Evolutionary conservation across 2,797 vertebrate species (phyloP).

Genomic region (Mionectes olivaceus): DNA sequence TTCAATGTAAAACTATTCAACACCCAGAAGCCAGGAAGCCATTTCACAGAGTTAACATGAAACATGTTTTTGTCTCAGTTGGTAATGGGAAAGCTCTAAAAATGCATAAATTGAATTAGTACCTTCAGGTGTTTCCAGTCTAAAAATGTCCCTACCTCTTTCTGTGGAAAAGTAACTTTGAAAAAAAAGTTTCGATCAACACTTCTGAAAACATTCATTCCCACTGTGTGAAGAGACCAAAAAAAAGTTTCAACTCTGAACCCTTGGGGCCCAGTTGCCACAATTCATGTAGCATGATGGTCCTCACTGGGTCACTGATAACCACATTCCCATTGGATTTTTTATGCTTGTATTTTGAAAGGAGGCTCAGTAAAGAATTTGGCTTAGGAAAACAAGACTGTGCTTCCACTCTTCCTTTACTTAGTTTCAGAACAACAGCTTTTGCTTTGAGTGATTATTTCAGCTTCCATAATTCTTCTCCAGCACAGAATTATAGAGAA

Average conservation of each 20-base stretch:
- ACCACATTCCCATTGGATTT: background rate
- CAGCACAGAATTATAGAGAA: background rate
- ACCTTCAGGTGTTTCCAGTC: background rate
- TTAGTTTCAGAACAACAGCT: constrained; percentile 33
- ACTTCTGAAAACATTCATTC: background rate
- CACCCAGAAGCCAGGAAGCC: background rate
- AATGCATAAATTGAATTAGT: background rate
- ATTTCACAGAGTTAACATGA: background rate
- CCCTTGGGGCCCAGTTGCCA: background rate
- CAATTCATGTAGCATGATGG: background rate
- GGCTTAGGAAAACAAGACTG: constrained; percentile 41
- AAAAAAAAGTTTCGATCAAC: background rate
- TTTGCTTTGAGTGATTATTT: constrained; percentile 36
- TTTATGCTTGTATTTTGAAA: constrained; percentile 41
- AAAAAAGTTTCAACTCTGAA: background rate
- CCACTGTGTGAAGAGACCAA: background rate
- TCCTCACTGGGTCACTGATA: background rate
- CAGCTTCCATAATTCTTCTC: constrained; percentile 12
- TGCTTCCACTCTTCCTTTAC: background rate
- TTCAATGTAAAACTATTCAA: background rate
- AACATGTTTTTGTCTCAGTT: background rate
- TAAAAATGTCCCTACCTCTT: background rate
- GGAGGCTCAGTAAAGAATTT: constrained; percentile 35
- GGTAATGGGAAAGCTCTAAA: background rate
- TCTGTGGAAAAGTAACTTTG: background rate